phyloP scores from a whole-genome alignment of 2,797 vertebrate genomes.

The Siniperca obscura region DNA sequence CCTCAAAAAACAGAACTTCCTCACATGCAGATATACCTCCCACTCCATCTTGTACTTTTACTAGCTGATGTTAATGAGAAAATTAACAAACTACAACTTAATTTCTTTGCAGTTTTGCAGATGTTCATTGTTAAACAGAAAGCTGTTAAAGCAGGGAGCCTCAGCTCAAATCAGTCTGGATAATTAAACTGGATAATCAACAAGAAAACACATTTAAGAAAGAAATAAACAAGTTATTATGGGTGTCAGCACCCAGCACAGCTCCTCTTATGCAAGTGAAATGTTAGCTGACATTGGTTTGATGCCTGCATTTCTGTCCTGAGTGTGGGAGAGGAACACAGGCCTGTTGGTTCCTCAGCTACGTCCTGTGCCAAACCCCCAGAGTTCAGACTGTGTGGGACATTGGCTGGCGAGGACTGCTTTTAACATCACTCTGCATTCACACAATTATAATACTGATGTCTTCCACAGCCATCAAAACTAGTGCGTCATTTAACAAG shows the following conservation, averaged over 20 bases:
- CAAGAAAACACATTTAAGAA: not conserved
- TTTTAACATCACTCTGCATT: conserved; percentile 40
- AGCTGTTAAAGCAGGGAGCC: not conserved
- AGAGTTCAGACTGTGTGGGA: conserved; percentile 53
- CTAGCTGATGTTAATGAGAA: conserved; percentile 12
- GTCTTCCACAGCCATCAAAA: conserved; percentile 31
- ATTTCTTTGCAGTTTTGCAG: conserved; percentile 19
- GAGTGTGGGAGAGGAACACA: conserved; percentile 34
- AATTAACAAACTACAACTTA: conserved; percentile 2
- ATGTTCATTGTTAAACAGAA: conserved; percentile 17
- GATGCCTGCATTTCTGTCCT: conserved; percentile 50
- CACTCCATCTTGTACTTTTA: conserved; percentile 8
- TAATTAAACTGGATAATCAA: not conserved
- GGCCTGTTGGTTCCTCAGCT: conserved; percentile 25
- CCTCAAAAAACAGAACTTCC: not conserved
- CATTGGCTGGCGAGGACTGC: conserved; percentile 31
- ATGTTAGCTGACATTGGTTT: conserved; percentile 40
- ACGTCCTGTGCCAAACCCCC: conserved; percentile 54
- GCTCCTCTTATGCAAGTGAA: conserved; percentile 16
- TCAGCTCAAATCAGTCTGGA: not conserved
- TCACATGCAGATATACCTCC: conserved; percentile 15
- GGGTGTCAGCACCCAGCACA: conserved; percentile 21
- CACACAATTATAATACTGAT: conserved; percentile 37
- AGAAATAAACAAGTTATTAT: not conserved
- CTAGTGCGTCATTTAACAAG: conserved; percentile 26